Evolutionary conservation across 1,140 invertebrate genomes (phyloP), one percentile per base, ranked within the genome.

Genomic region (Bombus impatiens): DNA sequence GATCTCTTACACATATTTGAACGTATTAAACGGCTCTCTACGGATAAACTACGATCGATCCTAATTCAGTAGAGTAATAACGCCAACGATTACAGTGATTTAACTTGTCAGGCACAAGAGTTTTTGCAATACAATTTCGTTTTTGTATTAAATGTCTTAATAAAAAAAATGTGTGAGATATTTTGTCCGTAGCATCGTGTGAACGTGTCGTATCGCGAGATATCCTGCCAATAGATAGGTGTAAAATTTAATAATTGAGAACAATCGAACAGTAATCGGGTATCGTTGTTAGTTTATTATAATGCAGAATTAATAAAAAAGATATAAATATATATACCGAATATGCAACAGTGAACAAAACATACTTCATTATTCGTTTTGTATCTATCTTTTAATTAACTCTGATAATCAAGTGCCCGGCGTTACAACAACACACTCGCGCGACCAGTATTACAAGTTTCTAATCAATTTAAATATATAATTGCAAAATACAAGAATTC

Each of bases 341-440:
- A n/a, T 70, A 37, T 12, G 22, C 35, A 42, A 3, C 10, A 42
- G 25, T 6, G 37, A 71, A 15, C 37, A 42, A 42, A 71, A 71
- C 13, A 42, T 3, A n/a, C 15, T 15, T 28, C 5, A 15, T 18
- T 22, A 70, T 40, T 37, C 22, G 1, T n/a, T 71, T 15, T n/a
- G 12, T 15, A 42, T n/a, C 28, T 42, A 71, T 35, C 12, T 32
- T 76, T 76, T 28, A 78, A 78, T 78, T 78, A 78, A 62, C 37
- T 42, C 15, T n/a, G n/a, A n/a, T 62, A 62, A 78, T 78, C 37
- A 62, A 40, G 13, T 32, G 37, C 13, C n/a, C 18, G 44, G 8
- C 9, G 8, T 74, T n/a, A 47, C 5, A 42, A 15, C 42, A 72
- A 72, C 28, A 44, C 40, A n/a, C 28, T 8, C 25, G 42, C 37